Evolutionary conservation across 2,113 vertebrate genomes (phyloP).

Genomic region (Oncorhynchus tshawytscha): DNA sequence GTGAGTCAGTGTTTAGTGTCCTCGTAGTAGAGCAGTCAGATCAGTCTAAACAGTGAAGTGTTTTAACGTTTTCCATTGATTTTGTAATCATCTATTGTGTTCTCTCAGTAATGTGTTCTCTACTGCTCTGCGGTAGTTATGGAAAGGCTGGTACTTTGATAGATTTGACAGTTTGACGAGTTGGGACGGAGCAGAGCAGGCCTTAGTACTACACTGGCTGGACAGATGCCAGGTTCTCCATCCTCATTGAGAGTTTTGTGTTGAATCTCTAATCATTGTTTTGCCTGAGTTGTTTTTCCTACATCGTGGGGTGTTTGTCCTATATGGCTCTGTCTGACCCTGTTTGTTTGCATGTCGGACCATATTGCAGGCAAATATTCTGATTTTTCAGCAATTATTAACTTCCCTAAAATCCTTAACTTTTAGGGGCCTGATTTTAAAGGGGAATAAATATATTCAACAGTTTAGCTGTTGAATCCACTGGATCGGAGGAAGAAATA

Average conservation of each 20-base stretch:
- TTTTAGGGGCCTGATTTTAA: too few species aligned
- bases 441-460: neutral
- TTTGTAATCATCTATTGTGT: too few species aligned
- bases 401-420: too few species aligned
- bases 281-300: neutral
- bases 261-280: neutral
- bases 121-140: conserved; percentile 23
- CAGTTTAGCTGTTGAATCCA: neutral
- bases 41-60: too few species aligned
- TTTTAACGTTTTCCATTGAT: too few species aligned
- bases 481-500: neutral
- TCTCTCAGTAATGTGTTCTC: conserved; percentile 7
- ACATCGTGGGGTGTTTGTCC: neutral
- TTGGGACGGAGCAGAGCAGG: conserved; percentile 32
- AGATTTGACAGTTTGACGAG: conserved; percentile 51
- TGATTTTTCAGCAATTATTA: too few species aligned
- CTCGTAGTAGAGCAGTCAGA: too few species aligned
- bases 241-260: neutral
- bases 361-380: too few species aligned
- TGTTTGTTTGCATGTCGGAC: too few species aligned
- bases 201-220: neutral
- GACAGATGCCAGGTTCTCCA: neutral
- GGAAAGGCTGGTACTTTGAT: conserved; percentile 34
- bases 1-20: neutral
- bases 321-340: neutral